Conservation (phyloP, 2,797 vertebrate species). For the Crenuchus spilurus region DNA sequence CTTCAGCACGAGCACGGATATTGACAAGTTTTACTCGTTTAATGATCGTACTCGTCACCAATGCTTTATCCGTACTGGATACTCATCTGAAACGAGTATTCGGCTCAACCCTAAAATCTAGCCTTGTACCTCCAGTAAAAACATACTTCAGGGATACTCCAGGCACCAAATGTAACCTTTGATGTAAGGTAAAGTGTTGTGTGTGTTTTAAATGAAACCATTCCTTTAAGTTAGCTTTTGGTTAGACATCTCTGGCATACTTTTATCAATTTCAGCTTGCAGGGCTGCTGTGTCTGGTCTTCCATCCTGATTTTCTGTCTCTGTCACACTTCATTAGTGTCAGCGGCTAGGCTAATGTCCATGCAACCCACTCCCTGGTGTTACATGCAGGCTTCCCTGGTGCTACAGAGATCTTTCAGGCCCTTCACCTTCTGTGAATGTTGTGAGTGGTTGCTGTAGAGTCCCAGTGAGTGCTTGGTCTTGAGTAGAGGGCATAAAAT, state of each 20-base stretch:
- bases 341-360: constrained; percentile 5
- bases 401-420: neutral
- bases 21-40: too few species aligned
- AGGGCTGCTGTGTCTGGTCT: neutral
- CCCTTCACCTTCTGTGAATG: constrained; percentile 15
- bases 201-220: too few species aligned
- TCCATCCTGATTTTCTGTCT: constrained; percentile 13
- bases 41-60: too few species aligned
- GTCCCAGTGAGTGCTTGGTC: constrained; percentile 21
- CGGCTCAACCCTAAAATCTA: too few species aligned
- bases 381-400: constrained; percentile 6
- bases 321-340: constrained; percentile 23
- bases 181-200: too few species aligned
- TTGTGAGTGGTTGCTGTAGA: constrained; percentile 19
- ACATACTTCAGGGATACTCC: too few species aligned
- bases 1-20: too few species aligned
- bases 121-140: too few species aligned
- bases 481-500: constrained; percentile 60
- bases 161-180: too few species aligned
- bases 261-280: constrained; percentile 8
- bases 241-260: neutral
- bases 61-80: too few species aligned
- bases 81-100: too few species aligned
- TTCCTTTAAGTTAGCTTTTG: too few species aligned
- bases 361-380: constrained; percentile 13